These are phyloP conservation scores for Dichetophora obliterata DNA, from an alignment of 2,888 invertebrate genomes.

Conservation along the genomic window DNA sequence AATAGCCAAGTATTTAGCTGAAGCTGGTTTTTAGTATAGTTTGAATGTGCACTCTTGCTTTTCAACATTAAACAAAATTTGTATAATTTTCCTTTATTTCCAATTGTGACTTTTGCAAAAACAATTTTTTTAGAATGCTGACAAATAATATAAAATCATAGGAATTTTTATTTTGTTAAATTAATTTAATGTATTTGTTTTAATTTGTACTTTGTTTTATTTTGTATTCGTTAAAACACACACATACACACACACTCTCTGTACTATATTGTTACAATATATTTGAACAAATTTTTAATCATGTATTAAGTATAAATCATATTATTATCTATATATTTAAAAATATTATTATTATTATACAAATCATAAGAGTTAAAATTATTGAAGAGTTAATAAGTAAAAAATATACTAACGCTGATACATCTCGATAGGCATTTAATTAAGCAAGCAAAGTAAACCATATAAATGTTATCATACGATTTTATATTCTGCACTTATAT, in stretches of 20 bases:
- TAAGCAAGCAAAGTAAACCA: not conserved
- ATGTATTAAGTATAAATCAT: conserved; percentile 5
- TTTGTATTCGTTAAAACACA: not conserved
- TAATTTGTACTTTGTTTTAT: not conserved
- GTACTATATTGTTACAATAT: conserved; percentile 15
- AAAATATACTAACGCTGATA: conserved; percentile 1
- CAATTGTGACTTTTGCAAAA: no score
- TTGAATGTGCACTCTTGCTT: no score
- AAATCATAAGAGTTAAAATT: not conserved
- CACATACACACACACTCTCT: not conserved
- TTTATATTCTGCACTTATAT: conserved; percentile 22
- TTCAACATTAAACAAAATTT: no score
- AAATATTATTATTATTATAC: not conserved
- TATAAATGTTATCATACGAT: not conserved
- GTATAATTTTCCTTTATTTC: no score
- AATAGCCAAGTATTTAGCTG: no score
- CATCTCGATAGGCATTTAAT: conserved; percentile 12
- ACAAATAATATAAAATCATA: not conserved
- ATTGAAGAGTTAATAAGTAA: not conserved
- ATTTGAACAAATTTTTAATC: conserved; percentile 12
- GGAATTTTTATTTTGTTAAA: not conserved
- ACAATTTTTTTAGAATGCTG: not conserved
- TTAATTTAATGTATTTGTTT: not conserved
- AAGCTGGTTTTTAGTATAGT: no score
- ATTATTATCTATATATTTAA: conserved; percentile 10